Conservation (phyloP, 2,888 invertebrate genomes). For the Galerucella nymphaeae region DNA sequence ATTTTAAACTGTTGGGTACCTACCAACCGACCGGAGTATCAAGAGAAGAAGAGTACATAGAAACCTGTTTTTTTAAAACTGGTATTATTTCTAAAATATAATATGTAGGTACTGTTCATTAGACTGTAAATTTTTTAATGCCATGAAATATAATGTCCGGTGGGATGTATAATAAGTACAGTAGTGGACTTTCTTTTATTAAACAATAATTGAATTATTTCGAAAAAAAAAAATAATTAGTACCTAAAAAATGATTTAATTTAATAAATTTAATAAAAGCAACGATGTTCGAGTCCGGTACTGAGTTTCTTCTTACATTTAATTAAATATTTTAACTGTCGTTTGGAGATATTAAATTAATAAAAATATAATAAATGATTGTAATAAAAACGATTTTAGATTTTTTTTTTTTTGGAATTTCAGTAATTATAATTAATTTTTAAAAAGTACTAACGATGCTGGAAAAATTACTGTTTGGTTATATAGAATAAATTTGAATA, state of each 20-base stretch:
- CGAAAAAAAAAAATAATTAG: no score
- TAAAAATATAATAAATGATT: constrained; percentile 27
- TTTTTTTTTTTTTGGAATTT: constrained; percentile 26
- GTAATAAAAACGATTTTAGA: constrained; percentile 31
- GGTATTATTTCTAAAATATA: constrained; percentile 49
- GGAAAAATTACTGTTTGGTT: constrained; percentile 16
- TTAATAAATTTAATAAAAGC: no score
- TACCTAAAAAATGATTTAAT: no score
- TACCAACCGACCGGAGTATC: constrained; percentile 34
- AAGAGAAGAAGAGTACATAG: constrained; percentile 21
- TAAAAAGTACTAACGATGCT: constrained; percentile 15
- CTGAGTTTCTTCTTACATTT: constrained; percentile 41
- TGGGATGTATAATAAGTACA: constrained; percentile 35
- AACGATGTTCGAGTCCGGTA: neutral
- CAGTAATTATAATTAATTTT: constrained; percentile 23
- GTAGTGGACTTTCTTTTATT: neutral
- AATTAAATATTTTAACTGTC: constrained; percentile 44
- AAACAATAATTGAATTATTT: no score
- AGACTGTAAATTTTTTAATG: constrained; percentile 49
- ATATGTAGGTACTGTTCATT: constrained; percentile 47
- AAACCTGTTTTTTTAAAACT: constrained; percentile 47
- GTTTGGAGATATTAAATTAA: constrained; percentile 33
- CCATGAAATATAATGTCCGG: constrained; percentile 45
- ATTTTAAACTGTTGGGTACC: constrained; percentile 43
- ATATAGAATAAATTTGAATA: no score